These are phyloP conservation scores for Brachionus manjavacas DNA, from an alignment of 1,140 invertebrate species.

Conservation along the genomic window DNA sequence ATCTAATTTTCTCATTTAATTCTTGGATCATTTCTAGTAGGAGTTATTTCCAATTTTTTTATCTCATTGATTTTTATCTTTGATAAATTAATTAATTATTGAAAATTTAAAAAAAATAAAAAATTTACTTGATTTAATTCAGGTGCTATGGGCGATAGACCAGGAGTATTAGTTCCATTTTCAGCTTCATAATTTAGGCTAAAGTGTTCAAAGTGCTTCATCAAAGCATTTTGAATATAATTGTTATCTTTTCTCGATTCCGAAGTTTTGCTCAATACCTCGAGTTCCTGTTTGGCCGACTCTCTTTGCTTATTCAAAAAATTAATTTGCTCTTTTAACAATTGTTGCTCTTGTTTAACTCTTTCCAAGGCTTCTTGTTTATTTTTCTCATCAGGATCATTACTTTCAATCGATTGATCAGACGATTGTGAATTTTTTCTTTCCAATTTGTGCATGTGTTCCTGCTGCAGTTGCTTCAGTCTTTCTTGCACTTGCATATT, in stretches of 20 bases:
- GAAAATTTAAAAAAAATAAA: neutral
- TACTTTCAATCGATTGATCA: neutral
- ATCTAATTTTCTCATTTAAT: neutral
- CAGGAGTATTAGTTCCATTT: neutral
- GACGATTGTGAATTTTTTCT: neutral
- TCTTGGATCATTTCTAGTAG: slow-evolving; percentile 1
- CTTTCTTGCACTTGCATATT: slow-evolving; percentile 14
- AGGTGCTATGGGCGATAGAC: neutral
- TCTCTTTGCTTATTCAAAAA: slow-evolving; percentile 33
- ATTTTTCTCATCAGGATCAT: neutral
- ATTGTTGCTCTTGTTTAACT: slow-evolving; percentile 24
- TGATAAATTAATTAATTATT: neutral
- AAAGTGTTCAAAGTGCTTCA: slow-evolving; percentile 10
- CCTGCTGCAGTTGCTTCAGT: slow-evolving; percentile 20
- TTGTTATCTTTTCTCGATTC: slow-evolving; percentile 23
- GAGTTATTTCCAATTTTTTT: neutral
- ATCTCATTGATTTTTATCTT: neutral
- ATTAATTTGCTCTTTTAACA: slow-evolving; percentile 24
- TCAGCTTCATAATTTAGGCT: neutral
- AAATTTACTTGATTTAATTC: neutral
- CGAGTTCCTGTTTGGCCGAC: slow-evolving; percentile 21
- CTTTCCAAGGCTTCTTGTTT: slow-evolving; percentile 13
- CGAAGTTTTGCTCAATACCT: slow-evolving; percentile 4
- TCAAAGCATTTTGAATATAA: slow-evolving; percentile 22
- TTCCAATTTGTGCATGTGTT: neutral